Evolutionary conservation across 2,888 invertebrate genomes (phyloP).

Genomic region (Sceliomorpha sp.): DNA sequence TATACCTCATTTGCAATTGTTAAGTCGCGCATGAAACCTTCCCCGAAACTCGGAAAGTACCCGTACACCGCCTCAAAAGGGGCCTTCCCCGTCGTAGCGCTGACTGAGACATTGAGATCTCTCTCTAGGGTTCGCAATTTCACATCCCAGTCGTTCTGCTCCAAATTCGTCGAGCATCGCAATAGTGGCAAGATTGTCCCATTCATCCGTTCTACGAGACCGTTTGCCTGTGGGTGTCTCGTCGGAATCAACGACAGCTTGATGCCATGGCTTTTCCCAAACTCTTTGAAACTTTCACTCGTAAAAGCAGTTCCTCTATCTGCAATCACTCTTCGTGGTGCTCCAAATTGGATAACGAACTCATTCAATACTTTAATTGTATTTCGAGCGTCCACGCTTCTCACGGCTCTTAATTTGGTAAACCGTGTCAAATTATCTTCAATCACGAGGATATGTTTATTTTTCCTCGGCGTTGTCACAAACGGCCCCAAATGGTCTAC

Average conservation of each 20-base stretch:
- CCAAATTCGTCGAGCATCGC: background rate
- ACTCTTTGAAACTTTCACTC: too few species aligned
- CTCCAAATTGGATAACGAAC: background rate
- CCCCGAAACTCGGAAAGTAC: background rate
- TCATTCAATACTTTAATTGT: background rate
- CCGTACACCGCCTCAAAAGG: slow-evolving; percentile 6
- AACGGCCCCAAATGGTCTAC: too few species aligned
- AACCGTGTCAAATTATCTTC: too few species aligned
- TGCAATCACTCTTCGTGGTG: background rate
- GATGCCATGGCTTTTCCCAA: too few species aligned
- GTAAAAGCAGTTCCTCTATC: too few species aligned
- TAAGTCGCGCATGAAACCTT: background rate
- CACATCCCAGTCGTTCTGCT: slow-evolving; percentile 1
- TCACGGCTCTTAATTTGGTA: too few species aligned
- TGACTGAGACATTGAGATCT: slow-evolving; percentile 1
- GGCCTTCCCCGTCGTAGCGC: too few species aligned
- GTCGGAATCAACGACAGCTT: too few species aligned
- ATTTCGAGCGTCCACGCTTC: background rate
- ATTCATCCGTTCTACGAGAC: slow-evolving; percentile 9
- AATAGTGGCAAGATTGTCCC: background rate
- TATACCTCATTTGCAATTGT: background rate
- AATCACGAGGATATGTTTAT: too few species aligned
- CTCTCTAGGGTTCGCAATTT: background rate
- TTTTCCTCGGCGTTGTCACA: too few species aligned
- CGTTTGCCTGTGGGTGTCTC: slow-evolving; percentile 6